Base-by-base conservation (phyloP, 1,140 invertebrate genomes). In the Bombus confusus region DNA sequence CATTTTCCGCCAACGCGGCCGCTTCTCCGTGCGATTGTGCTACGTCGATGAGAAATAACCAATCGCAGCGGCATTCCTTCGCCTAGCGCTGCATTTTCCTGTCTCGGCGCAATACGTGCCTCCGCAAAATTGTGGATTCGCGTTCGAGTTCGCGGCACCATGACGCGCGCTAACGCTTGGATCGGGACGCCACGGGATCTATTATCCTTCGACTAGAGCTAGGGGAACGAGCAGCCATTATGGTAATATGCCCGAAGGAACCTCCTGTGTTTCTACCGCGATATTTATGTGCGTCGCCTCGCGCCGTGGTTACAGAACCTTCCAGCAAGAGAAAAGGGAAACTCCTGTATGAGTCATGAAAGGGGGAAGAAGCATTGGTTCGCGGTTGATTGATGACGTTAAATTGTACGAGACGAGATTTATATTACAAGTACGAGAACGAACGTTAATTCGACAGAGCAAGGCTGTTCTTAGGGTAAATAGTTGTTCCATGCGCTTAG, bases 241-340 rank as follows among this genome's bases (percentile, higher is more conserved):
- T 71, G 78, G 64, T 80, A 80, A 80, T 80, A 68, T 34, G 71
- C 74, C 31, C 52, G 57, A 59, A 76, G 52, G 74, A 76, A n/a
- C 37, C 68, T 82, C 28, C 52, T 37, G 78, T 64, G 69, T 82
- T 82, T 52, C 71, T 74, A 9, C 71, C 47, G 43, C 52, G 71
- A 71, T 80, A 68, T 72, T 87, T 83, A 77, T 72, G 74, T 57
- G 66, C 66, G 81, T 83, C 43, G 34, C 52, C 69, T 74, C 43
- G 31, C 59, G 52, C 37, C 15, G 64, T 59, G 47, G 18, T 76
- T 31, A 59, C 57, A 62, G 59, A 62, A n/a, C 59, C 59, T 62
- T 62, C 59, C 22, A n/a, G 10, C 28, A 28, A 43, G 39, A 12
- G 71, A 28, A 31, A 28, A 12, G 41, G 71, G 71, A n/a, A 72